phyloP scores from a whole-genome alignment of 2,888 invertebrate species.

The Sylvicola fuscatus region DNA sequence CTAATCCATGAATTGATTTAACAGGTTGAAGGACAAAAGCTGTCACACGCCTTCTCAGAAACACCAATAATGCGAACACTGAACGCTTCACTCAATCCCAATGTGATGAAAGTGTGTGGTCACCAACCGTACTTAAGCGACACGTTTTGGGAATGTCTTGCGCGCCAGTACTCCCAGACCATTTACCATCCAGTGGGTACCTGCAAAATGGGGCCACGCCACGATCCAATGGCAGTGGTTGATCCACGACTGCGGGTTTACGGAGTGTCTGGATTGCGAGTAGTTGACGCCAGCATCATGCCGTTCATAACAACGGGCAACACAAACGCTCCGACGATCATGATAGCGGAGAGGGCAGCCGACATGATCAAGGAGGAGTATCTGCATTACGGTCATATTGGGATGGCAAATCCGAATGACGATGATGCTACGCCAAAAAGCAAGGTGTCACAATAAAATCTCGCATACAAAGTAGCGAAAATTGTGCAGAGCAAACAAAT shows the following conservation, averaged over 20 bases:
- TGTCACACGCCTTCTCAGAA: constrained; percentile 24
- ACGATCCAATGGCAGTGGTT: constrained; percentile 41
- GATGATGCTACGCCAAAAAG: too few relatives aligned
- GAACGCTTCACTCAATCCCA: constrained; percentile 40
- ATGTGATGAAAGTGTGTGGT: constrained; percentile 43
- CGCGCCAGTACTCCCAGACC: constrained; percentile 51
- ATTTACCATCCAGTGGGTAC: constrained; percentile 70
- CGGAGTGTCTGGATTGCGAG: constrained; percentile 44
- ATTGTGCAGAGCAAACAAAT: not conserved
- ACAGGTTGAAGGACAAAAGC: constrained; percentile 39
- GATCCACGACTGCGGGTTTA: constrained; percentile 45
- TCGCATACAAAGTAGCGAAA: too few relatives aligned
- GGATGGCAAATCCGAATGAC: too few relatives aligned
- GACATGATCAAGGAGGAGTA: constrained; percentile 67
- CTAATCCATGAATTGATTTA: too few relatives aligned
- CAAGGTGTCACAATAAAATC: too few relatives aligned
- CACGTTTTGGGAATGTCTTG: constrained; percentile 58
- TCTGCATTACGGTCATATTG: constrained; percentile 14
- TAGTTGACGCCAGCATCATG: constrained; percentile 70
- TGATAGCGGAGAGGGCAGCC: constrained; percentile 67
- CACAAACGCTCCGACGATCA: constrained; percentile 62
- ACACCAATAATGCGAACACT: constrained; percentile 37
- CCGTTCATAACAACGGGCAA: constrained; percentile 59
- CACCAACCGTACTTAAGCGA: constrained; percentile 41
- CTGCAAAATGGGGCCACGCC: constrained; percentile 53